A percentile compares a stretch with the other conserved stretches of the same genome.
phyloP scores from a whole-genome alignment of 2,888 invertebrate species.

The Diploptera punctata region DNA sequence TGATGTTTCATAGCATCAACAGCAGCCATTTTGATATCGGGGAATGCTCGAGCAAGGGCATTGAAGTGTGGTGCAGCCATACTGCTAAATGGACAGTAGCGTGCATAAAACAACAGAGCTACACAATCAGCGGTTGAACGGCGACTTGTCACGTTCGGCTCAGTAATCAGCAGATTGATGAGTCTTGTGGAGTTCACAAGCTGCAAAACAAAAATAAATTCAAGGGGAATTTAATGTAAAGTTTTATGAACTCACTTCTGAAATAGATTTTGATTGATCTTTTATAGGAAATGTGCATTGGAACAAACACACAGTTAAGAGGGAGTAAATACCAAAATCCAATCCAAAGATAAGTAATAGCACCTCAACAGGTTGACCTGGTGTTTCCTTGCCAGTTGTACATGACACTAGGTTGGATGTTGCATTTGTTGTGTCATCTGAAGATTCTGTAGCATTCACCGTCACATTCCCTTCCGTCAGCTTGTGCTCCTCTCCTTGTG shows the following conservation, averaged over 20 bases:
- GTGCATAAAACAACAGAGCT: constrained; percentile 87
- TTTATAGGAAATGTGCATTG: not conserved
- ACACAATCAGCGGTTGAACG: constrained; percentile 72
- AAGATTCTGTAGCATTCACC: constrained; percentile 18
- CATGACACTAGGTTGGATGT: constrained; percentile 31
- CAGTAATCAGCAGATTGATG: constrained; percentile 68
- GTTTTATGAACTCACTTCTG: not conserved
- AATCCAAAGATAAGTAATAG: not conserved
- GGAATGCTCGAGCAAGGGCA: constrained; percentile 86
- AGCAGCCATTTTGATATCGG: constrained; percentile 85
- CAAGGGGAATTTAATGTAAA: not conserved
- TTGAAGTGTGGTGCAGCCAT: constrained; percentile 91
- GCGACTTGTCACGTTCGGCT: constrained; percentile 69
- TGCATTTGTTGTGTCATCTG: constrained; percentile 31
- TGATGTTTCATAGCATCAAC: constrained; percentile 86
- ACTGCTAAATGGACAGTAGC: constrained; percentile 89
- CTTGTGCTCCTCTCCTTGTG: not conserved
- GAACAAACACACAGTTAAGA: not conserved
- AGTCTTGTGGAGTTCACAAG: constrained; percentile 75
- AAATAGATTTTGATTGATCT: not conserved
- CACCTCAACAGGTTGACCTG: constrained; percentile 37
- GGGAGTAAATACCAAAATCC: not conserved
- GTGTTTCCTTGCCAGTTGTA: constrained; percentile 33
- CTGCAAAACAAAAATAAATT: constrained; percentile 51
- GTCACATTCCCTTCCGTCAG: constrained; percentile 7